These are phyloP conservation scores for Anneissia japonica DNA, from an alignment of 35 echinoderm and acorn worm genomes.

Conservation along the genomic window DNA sequence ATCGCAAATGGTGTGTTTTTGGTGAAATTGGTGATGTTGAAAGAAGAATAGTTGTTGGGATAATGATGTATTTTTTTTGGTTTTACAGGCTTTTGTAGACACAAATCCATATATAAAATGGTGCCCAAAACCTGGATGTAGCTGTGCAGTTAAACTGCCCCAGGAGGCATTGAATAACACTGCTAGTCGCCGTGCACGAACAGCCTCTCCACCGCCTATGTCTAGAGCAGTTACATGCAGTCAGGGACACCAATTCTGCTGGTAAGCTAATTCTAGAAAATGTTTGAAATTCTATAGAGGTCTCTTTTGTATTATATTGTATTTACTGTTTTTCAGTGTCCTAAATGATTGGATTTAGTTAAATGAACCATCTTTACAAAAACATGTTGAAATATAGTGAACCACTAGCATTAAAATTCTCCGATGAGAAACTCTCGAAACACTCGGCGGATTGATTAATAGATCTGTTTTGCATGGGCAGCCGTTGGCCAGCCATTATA, in stretches of 20 bases:
- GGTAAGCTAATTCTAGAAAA: constrained; percentile 28
- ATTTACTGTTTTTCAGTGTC: background rate
- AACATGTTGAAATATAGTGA: too few species aligned
- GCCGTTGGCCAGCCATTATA: too few species aligned
- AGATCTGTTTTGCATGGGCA: too few species aligned
- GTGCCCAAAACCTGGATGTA: constrained; percentile 81
- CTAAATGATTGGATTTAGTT: background rate
- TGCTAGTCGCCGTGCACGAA: constrained; percentile 45
- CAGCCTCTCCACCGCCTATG: constrained; percentile 70
- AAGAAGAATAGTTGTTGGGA: too few species aligned
- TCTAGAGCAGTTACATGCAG: constrained; percentile 88
- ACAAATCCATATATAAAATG: constrained; percentile 87
- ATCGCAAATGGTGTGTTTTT: too few species aligned
- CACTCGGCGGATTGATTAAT: too few species aligned
- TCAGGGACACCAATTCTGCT: constrained; percentile 77
- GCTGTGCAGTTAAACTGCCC: constrained; percentile 71
- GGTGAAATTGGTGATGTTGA: too few species aligned
- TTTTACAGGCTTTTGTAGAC: constrained; percentile 85
- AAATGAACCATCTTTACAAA: too few species aligned
- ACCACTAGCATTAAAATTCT: too few species aligned
- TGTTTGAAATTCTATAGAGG: background rate
- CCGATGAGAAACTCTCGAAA: too few species aligned
- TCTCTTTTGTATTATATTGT: background rate
- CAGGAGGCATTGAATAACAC: constrained; percentile 11
- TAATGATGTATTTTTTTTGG: too few species aligned